Conservation (phyloP, 2,797 vertebrate species). For the Falco berigora region DNA sequence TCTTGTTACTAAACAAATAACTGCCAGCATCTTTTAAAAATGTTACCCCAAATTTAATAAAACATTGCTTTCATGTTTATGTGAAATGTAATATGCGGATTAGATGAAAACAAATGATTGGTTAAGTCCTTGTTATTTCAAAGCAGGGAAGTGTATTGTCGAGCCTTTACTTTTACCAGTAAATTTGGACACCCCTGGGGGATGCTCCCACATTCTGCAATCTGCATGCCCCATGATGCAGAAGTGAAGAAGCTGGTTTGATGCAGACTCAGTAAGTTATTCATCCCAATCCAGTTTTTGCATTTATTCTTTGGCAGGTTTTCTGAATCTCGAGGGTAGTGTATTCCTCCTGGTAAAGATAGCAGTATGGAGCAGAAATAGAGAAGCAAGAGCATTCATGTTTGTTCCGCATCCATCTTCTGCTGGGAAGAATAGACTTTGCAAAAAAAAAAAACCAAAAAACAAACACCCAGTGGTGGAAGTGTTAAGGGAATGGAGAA, state of each 20-base stretch:
- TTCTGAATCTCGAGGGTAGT: background rate
- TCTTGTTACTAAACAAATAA: background rate
- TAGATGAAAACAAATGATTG: background rate
- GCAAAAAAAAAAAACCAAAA: background rate
- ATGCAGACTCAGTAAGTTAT: background rate
- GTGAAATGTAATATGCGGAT: background rate
- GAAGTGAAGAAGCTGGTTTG: background rate
- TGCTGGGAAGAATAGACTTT: background rate
- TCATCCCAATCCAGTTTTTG: background rate
- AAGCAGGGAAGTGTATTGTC: background rate
- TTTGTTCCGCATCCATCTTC: background rate
- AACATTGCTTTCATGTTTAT: fast-evolving
- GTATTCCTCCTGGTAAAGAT: background rate
- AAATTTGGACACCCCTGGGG: fast-evolving
- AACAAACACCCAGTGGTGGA: background rate
- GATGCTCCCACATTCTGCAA: background rate
- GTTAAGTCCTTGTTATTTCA: background rate
- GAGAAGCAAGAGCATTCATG: background rate
- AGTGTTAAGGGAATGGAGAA: background rate
- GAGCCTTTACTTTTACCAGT: background rate
- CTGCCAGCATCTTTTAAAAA: background rate
- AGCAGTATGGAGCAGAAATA: background rate
- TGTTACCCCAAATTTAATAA: background rate
- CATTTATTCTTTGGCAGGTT: background rate
- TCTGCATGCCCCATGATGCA: fast-evolving